phyloP scores from a whole-genome alignment of 1,140 invertebrate genomes.

The Hetaerina americana region DNA sequence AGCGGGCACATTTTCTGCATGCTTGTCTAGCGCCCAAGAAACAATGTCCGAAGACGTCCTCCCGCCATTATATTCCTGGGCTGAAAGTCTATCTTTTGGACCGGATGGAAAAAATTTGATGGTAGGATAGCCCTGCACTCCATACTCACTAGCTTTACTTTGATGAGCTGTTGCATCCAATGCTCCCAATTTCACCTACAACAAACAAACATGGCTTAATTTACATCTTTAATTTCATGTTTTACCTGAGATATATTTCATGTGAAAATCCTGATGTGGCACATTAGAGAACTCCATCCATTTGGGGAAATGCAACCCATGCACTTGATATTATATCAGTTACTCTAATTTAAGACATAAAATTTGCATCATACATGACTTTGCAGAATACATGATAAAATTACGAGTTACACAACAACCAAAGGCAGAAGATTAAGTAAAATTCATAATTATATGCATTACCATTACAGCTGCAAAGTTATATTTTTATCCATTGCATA shows the following conservation, averaged over 20 bases:
- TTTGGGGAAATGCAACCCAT: too few relatives aligned
- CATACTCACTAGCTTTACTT: conserved; percentile 59
- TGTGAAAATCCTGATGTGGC: too few relatives aligned
- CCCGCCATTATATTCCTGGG: conserved; percentile 78
- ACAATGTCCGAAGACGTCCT: conserved; percentile 85
- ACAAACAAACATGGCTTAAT: neutral
- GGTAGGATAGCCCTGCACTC: conserved; percentile 88
- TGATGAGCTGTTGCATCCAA: conserved; percentile 90
- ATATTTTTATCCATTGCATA: too few relatives aligned
- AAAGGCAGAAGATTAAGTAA: too few relatives aligned
- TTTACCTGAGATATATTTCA: neutral
- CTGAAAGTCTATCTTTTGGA: conserved; percentile 50
- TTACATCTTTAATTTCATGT: neutral
- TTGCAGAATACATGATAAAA: too few relatives aligned
- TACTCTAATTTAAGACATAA: too few relatives aligned
- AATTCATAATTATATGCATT: too few relatives aligned
- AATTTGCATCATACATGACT: too few relatives aligned
- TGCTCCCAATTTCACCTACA: conserved; percentile 79
- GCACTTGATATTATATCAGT: too few relatives aligned
- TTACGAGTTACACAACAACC: too few relatives aligned
- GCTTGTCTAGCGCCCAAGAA: conserved; percentile 73
- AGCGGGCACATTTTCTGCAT: conserved; percentile 71
- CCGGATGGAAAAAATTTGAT: conserved; percentile 90
- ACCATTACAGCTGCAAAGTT: too few relatives aligned
- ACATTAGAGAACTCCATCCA: too few relatives aligned